Base-by-base conservation (phyloP, 2,797 vertebrate species). In the Cirrhinus molitorella region DNA sequence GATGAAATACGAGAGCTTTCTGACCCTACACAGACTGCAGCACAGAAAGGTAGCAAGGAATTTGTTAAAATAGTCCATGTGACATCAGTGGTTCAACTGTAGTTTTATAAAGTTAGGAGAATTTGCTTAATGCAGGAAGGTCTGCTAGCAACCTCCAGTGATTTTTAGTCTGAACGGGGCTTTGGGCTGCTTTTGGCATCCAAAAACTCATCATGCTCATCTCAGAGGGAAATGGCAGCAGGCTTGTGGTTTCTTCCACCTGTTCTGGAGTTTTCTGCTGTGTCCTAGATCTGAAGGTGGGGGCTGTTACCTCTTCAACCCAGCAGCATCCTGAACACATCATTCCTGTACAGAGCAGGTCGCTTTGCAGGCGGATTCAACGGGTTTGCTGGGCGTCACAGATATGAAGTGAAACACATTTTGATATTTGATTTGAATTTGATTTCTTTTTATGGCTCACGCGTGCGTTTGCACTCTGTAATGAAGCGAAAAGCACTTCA, bases 291-390 rank as follows among this genome's bases (percentile, higher is more conserved):
- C 53, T 81, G 79, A 28, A 61, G 55, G 55, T 73, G 67, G 66
- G 66, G 79, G 51, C 66, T 57, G 21, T 43, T 68, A 43, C 49
- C 65, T 57, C 47, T 51, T 57, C 37, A 70, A 70, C 5, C 17
- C 66, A 72, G 55, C 79, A 66, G 76, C 59, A 79, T 81, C 68
- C 79, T 72, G 68, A 81, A 81, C 79, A 81, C 67, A 73, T 73
- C 55, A 73, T 63, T 51, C 21, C 68, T 81, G 43, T 63, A 63
- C 28, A 72, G 40, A 61, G 53, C 53, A 47, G 53, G 19, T 21
- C 3, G 3, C 8, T 31, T 7, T 25, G 49, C 10, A 65, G 59
- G 28, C 74, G 31, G 25, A 45, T 19, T 72, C 70, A 31, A 25
- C 9, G 12, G 49, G 19, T 55, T 37, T 10, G 19, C 13, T 40